Conservation (phyloP, 1,140 invertebrate species). For the Leptonema lineaticorne region DNA sequence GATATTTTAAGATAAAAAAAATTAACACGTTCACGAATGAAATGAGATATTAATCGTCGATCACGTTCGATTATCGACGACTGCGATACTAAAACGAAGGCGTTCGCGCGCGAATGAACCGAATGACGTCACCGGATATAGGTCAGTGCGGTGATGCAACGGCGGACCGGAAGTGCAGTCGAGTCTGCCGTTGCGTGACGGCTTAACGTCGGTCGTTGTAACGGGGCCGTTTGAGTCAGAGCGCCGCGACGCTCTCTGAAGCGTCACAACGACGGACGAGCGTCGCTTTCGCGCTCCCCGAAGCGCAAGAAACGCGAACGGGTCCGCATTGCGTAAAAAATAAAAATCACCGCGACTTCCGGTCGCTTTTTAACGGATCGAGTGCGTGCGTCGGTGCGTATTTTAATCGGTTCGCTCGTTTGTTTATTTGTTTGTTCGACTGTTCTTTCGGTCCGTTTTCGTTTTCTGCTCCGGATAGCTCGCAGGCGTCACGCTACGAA, state of each 20-base stretch:
- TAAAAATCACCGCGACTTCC: conserved; percentile 18
- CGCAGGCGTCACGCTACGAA: conserved; percentile 21
- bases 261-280: conserved; percentile 29
- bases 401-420: too few species aligned
- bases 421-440: too few species aligned
- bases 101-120: background rate
- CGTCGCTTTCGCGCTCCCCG: conserved; percentile 37
- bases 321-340: too few species aligned
- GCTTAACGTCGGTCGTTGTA: background rate
- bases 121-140: background rate
- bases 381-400: too few species aligned
- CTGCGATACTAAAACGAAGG: background rate
- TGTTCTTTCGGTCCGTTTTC: conserved; percentile 29
- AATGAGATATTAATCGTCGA: too few species aligned
- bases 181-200: background rate
- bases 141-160: background rate
- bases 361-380: conserved; percentile 11
- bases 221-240: background rate
- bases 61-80: too few species aligned
- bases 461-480: conserved; percentile 40
- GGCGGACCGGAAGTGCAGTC: background rate
- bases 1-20: too few species aligned
- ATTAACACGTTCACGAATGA: too few species aligned
- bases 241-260: conserved; percentile 23
- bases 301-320: conserved; percentile 25